Conservation (phyloP, 1,140 invertebrate species). For the Drosophila leontia region DNA sequence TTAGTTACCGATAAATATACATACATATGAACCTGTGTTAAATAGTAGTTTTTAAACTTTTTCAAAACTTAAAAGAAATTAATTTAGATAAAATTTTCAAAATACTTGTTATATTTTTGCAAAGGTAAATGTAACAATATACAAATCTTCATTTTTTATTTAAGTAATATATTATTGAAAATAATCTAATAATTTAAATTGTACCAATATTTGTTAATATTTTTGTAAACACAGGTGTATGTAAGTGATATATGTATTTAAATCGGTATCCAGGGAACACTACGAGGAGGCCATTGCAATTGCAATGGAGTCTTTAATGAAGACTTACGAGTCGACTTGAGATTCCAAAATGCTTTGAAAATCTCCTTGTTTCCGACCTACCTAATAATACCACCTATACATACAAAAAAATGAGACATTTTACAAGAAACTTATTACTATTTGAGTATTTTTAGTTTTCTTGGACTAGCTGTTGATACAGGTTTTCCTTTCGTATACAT, state of each 20-base stretch:
- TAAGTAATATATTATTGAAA: neutral
- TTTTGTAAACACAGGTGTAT: neutral
- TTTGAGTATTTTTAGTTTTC: neutral
- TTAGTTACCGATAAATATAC: too few species aligned
- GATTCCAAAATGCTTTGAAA: too few species aligned
- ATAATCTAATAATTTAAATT: neutral
- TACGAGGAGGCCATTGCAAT: constrained; percentile 6
- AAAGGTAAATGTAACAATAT: neutral
- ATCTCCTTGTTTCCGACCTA: too few species aligned
- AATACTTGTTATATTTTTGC: too few species aligned
- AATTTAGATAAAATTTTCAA: too few species aligned
- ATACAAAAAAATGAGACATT: neutral
- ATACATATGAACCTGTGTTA: too few species aligned
- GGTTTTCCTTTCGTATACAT: constrained; percentile 1
- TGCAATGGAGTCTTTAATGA: constrained; percentile 1
- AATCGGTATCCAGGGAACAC: constrained; percentile 8
- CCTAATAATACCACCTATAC: too few species aligned
- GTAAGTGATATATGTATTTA: constrained; percentile 9
- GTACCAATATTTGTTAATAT: neutral
- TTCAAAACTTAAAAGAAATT: too few species aligned
- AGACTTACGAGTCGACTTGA: neutral
- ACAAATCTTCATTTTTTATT: neutral
- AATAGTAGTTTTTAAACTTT: too few species aligned
- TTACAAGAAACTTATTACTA: neutral
- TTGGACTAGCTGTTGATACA: neutral